Evolutionary conservation across 2,797 vertebrate genomes (phyloP).

Genomic region (Clangula hyemalis): DNA sequence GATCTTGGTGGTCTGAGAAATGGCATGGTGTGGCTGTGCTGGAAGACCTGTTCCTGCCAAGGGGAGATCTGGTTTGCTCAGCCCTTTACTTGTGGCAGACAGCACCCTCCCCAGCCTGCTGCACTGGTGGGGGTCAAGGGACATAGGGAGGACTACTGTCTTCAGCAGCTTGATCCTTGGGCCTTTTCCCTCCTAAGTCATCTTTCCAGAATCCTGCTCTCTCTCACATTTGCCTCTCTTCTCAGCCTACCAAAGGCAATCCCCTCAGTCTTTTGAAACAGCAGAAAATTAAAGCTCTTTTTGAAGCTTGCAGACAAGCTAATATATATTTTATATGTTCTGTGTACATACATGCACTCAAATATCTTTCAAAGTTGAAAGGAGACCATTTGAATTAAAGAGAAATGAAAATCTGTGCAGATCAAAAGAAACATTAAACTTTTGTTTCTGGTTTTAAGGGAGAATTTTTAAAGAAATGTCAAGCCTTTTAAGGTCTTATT

Average conservation of each 20-base stretch:
- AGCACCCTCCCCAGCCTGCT: not conserved
- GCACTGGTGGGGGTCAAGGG: accelerated
- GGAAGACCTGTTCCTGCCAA: not conserved
- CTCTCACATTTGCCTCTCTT: not conserved
- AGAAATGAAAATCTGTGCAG: not conserved
- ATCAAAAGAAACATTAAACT: slow-evolving; percentile 44
- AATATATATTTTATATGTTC: slow-evolving; percentile 52
- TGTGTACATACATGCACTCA: not conserved
- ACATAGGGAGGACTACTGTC: not conserved
- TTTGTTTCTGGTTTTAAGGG: slow-evolving; percentile 40
- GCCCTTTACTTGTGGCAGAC: not conserved
- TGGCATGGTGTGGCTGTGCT: not conserved
- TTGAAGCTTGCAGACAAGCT: slow-evolving; percentile 42
- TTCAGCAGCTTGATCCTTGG: not conserved
- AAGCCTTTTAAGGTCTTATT: not conserved
- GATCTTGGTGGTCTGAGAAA: not conserved
- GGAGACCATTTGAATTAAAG: not conserved
- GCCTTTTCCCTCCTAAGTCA: not conserved
- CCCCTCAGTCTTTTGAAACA: not conserved
- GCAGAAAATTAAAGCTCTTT: slow-evolving; percentile 31
- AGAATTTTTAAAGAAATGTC: not conserved
- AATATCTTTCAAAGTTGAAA: slow-evolving; percentile 35
- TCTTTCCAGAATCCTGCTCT: not conserved
- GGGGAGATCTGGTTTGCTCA: not conserved
- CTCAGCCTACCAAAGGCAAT: not conserved